Percentiles rank a stretch among this genome's conserved stretches.
These are phyloP conservation scores for Desmophyllum pertusum DNA, from an alignment of 92 coral and sea anemone genomes.

Conservation along the genomic window DNA sequence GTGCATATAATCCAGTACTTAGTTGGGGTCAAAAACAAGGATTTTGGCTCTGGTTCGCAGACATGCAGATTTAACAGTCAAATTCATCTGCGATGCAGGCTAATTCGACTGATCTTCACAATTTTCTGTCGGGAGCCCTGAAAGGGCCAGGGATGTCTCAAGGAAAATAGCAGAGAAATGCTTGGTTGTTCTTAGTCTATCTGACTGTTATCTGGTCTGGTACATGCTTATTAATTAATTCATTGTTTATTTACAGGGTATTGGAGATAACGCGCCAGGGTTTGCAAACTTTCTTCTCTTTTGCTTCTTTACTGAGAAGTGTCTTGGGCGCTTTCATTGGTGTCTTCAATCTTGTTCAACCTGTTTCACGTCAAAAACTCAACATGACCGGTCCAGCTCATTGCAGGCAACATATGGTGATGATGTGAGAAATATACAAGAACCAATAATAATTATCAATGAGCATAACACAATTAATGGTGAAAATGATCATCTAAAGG, in stretches of 20 bases:
- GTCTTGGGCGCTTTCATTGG: conserved; percentile 17
- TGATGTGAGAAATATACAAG: background rate
- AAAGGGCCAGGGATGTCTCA: too few species aligned
- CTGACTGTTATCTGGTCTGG: too few species aligned
- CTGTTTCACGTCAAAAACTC: background rate
- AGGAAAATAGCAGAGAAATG: too few species aligned
- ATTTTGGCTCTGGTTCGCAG: too few species aligned
- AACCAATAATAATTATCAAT: conserved; percentile 10
- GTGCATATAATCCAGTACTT: too few species aligned
- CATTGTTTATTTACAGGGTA: conserved; percentile 57
- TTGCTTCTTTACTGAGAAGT: conserved; percentile 81
- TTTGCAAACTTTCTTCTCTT: conserved; percentile 83
- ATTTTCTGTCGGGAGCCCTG: too few species aligned
- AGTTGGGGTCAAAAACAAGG: too few species aligned
- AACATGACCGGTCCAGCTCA: background rate
- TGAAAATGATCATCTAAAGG: background rate
- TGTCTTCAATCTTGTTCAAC: background rate
- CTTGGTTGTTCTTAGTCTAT: too few species aligned
- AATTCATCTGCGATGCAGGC: too few species aligned
- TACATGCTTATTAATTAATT: background rate
- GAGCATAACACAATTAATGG: background rate
- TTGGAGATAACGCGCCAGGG: conserved; percentile 90
- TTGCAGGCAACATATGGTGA: background rate
- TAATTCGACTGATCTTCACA: too few species aligned
- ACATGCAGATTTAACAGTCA: too few species aligned